Percentiles rank a stretch among this genome's conserved stretches.
phyloP scores from a whole-genome alignment of 2,888 invertebrate genomes.

The Willowsia nigromaculata region DNA sequence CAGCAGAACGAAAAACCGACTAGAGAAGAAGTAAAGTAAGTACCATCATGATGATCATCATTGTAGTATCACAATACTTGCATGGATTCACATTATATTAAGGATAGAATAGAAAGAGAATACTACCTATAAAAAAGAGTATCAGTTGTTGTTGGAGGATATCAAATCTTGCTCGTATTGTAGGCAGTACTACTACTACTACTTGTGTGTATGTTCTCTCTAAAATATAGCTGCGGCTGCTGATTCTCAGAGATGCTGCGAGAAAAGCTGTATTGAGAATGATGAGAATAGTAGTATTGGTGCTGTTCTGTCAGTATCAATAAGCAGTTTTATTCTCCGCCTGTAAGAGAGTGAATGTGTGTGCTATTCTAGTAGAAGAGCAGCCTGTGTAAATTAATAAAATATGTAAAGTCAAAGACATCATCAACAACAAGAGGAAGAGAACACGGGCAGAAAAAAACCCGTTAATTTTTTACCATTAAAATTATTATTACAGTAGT shows the following conservation, averaged over 20 bases:
- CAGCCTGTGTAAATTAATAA: too few species aligned
- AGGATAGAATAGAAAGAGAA: background rate
- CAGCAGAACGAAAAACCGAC: background rate
- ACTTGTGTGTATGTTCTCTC: background rate
- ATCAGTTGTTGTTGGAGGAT: background rate
- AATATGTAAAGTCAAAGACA: constrained; percentile 20
- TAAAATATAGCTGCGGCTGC: background rate
- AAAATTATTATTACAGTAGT: background rate
- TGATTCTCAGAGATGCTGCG: background rate
- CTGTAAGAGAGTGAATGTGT: constrained; percentile 15
- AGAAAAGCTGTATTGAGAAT: background rate
- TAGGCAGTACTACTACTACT: background rate
- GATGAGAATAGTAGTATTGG: background rate
- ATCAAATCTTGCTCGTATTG: background rate
- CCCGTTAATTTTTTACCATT: background rate
- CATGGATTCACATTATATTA: background rate
- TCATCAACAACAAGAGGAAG: background rate
- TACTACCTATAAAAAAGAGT: background rate
- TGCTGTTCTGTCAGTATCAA: constrained; percentile 21
- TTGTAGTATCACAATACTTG: background rate
- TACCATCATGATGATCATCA: background rate
- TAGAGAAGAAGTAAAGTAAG: too few species aligned
- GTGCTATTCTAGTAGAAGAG: background rate
- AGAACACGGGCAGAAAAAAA: background rate
- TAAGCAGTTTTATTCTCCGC: constrained; percentile 23